These are phyloP conservation scores for Drosophila littoralis DNA, from an alignment of 1,140 invertebrate species.

Conservation along the genomic window DNA sequence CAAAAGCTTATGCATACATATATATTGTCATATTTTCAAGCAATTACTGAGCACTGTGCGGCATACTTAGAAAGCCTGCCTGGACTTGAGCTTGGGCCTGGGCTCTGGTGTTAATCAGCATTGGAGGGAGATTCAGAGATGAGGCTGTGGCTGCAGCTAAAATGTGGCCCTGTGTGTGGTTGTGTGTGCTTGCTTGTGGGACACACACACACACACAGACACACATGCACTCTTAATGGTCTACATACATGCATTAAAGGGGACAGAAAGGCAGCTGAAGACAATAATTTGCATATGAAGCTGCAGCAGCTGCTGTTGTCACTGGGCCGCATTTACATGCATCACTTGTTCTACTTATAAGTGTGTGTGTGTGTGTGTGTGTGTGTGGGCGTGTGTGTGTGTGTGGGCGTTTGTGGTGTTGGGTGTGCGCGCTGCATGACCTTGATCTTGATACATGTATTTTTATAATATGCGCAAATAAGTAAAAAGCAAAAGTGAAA, in stretches of 20 bases:
- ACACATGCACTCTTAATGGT: constrained; percentile 17
- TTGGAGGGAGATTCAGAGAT: constrained; percentile 15
- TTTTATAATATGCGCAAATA: background rate
- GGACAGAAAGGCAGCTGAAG: constrained; percentile 2
- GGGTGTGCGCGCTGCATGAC: constrained; percentile 1
- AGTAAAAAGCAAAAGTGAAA: constrained; percentile 5
- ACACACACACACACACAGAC: background rate
- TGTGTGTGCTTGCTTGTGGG: background rate
- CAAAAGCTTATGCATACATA: too few species aligned
- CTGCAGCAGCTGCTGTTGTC: constrained; percentile 11
- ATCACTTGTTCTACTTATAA: constrained; percentile 50
- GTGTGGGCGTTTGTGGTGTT: too few species aligned
- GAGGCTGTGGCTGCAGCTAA: constrained; percentile 9
- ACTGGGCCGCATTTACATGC: constrained; percentile 30
- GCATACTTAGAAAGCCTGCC: background rate
- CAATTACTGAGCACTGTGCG: constrained; percentile 6
- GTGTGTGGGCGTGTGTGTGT: background rate
- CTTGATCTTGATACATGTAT: constrained; percentile 37
- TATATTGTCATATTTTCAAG: too few species aligned
- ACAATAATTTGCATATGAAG: constrained; percentile 45
- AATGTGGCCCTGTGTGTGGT: constrained; percentile 8
- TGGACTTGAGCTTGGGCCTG: background rate
- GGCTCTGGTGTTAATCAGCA: constrained; percentile 32
- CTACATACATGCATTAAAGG: constrained; percentile 1
- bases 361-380: constrained; percentile 1